Percentiles rank a stretch among this genome's conserved stretches.
Evolutionary conservation across 2,113 vertebrate genomes (phyloP).

Genomic region (Ceratotherium simum): DNA sequence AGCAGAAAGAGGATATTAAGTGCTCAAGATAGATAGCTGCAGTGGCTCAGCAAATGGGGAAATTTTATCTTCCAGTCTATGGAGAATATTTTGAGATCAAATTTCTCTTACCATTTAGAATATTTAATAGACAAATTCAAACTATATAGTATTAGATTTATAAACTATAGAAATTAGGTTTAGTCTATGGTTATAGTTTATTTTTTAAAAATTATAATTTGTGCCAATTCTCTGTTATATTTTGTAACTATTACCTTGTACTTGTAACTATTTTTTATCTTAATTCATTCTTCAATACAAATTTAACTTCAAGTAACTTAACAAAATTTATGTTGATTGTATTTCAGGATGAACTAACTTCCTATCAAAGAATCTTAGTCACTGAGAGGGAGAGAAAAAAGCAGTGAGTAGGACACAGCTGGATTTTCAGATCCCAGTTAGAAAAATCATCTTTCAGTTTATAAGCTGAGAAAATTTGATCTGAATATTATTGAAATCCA

Average conservation of each 20-base stretch:
- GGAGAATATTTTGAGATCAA: slow-evolving; percentile 51
- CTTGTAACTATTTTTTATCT: not conserved
- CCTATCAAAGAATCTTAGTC: slow-evolving; percentile 47
- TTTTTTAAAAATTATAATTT: not conserved
- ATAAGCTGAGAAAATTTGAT: slow-evolving; percentile 43
- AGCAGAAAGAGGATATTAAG: not conserved
- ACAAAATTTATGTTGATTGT: slow-evolving; percentile 47
- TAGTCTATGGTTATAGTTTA: not conserved
- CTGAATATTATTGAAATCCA: slow-evolving; percentile 64
- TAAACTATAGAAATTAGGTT: slow-evolving; percentile 24
- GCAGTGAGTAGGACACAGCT: slow-evolving; percentile 30
- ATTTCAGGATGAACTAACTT: slow-evolving; percentile 46
- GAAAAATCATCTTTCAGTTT: slow-evolving; percentile 56
- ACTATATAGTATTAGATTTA: not conserved
- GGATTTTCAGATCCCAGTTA: slow-evolving; percentile 28
- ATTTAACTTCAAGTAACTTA: slow-evolving; percentile 12
- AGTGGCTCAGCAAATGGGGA: not conserved
- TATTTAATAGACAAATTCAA: slow-evolving; percentile 31
- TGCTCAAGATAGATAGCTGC: not conserved
- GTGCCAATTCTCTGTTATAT: not conserved
- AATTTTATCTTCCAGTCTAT: not conserved
- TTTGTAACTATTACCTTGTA: slow-evolving; percentile 1
- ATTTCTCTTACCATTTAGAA: slow-evolving; percentile 47
- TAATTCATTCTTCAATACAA: slow-evolving; percentile 35
- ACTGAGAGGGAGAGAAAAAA: not conserved